Percentiles rank a stretch among this genome's conserved stretches.
These are phyloP conservation scores for Heliocidaris erythrogramma DNA, from an alignment of 35 echinoderm and acorn worm species.

Conservation along the genomic window DNA sequence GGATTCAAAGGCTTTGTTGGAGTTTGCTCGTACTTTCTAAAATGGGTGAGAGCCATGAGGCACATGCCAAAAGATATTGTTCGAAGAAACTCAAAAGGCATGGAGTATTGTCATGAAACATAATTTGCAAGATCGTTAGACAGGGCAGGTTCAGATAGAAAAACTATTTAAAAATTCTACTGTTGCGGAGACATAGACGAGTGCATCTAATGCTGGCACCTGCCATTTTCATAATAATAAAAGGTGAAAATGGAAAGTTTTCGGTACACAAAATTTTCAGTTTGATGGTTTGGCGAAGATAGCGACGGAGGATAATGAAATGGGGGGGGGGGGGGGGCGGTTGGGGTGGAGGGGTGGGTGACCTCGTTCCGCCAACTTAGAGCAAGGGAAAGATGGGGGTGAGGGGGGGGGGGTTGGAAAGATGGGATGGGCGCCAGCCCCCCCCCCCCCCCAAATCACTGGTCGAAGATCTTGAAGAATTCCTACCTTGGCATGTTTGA, in stretches of 20 bases:
- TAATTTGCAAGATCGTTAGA: not conserved
- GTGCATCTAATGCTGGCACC: not conserved
- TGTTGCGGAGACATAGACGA: not conserved
- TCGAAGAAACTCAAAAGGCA: no score
- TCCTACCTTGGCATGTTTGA: conserved; percentile 68
- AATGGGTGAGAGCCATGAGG: no score
- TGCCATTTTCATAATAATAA: not conserved
- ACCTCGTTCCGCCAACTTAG: no score
- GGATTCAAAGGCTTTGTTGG: not conserved
- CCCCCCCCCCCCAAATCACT: not conserved
- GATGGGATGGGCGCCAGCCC: not conserved
- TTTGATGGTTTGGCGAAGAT: not conserved
- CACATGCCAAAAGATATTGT: no score
- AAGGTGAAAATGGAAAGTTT: not conserved
- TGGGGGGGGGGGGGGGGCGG: no score
- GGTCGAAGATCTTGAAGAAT: not conserved
- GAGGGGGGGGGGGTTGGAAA: not conserved
- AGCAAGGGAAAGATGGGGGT: not conserved
- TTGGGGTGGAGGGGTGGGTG: no score
- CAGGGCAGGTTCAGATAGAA: not conserved
- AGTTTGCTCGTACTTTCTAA: not conserved
- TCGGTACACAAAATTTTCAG: not conserved
- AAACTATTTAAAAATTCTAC: not conserved
- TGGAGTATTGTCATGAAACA: no score
- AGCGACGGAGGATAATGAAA: not conserved